Conservation (phyloP, 2,888 invertebrate species). For the Drosophila kambysellisi region DNA sequence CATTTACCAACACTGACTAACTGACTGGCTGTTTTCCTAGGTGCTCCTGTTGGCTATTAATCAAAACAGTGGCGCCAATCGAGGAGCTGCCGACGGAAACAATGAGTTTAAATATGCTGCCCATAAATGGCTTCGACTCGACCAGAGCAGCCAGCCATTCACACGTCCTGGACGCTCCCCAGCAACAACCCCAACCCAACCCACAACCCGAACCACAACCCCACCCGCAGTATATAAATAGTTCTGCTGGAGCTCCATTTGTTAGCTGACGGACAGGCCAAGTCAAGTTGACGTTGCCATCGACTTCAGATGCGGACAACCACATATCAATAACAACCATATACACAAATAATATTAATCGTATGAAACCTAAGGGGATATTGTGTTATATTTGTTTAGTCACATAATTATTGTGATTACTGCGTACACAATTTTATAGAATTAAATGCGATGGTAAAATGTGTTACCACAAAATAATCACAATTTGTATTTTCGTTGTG, state of each 20-base stretch:
- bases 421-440: background rate
- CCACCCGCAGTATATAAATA: constrained; percentile 61
- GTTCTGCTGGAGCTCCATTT: constrained; percentile 64
- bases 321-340: constrained; percentile 22
- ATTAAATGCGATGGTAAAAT: background rate
- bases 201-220: background rate
- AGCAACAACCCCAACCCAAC: constrained; percentile 8
- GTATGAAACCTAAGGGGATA: background rate
- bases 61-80: constrained; percentile 56
- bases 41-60: constrained; percentile 57
- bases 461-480: background rate
- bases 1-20: constrained; percentile 10
- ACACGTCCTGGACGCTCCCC: constrained; percentile 33
- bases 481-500: background rate
- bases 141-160: constrained; percentile 14
- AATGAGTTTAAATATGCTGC: constrained; percentile 56
- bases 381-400: background rate
- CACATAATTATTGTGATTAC: background rate
- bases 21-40: constrained; percentile 2
- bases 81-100: constrained; percentile 49
- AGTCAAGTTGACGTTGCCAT: constrained; percentile 56
- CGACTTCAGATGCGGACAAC: constrained; percentile 29
- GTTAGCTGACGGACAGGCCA: constrained; percentile 60
- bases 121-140: constrained; percentile 41
- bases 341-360: background rate